These are phyloP conservation scores for Helicoverpa assulta DNA, from an alignment of 2,888 invertebrate genomes.

Conservation along the genomic window DNA sequence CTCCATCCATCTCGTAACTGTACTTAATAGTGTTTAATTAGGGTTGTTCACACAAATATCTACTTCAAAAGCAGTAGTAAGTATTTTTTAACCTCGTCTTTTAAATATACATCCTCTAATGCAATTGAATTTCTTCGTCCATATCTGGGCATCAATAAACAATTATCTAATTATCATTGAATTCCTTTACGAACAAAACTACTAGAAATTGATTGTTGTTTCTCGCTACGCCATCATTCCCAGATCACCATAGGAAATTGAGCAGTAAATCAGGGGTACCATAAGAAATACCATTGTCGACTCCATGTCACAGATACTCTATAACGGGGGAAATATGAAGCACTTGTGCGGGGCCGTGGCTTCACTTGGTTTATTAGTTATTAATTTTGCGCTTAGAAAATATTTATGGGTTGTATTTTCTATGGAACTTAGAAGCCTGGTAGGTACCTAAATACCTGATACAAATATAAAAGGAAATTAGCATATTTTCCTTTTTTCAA, in stretches of 20 bases:
- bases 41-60: too few species aligned
- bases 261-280: conserved; percentile 44
- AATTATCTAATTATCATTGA: conserved; percentile 49
- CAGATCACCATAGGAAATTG: conserved; percentile 45
- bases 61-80: too few species aligned
- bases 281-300: conserved; percentile 50
- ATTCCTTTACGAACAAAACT: conserved; percentile 29
- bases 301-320: conserved; percentile 55
- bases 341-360: neutral
- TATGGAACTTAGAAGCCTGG: too few species aligned
- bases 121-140: conserved; percentile 13
- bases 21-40: too few species aligned
- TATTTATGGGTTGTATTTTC: too few species aligned
- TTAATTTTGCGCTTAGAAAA: too few species aligned
- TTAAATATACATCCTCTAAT: neutral
- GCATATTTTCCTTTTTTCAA: too few species aligned
- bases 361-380: neutral
- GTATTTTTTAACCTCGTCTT: neutral
- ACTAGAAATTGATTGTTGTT: conserved; percentile 18
- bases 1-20: too few species aligned
- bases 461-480: too few species aligned
- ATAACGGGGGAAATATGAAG: conserved; percentile 26
- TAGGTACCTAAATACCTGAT: too few species aligned
- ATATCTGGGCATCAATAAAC: conserved; percentile 14
- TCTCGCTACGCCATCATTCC: conserved; percentile 13